A percentile compares a stretch with the other conserved stretches of the same genome.
phyloP scores from a whole-genome alignment of 1,140 invertebrate genomes.

The Samia ricini region DNA sequence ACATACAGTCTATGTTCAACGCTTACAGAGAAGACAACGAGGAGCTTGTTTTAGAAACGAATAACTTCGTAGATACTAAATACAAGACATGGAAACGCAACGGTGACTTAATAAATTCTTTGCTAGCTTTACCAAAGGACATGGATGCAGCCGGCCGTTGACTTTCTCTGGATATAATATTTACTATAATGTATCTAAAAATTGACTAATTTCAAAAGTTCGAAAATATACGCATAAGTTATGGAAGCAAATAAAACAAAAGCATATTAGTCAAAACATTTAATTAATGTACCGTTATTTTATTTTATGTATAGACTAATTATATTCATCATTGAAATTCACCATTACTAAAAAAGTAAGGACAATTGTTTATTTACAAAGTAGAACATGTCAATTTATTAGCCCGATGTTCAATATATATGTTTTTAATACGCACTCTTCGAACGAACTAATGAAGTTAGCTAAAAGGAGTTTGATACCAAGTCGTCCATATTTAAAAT shows the following conservation, averaged over 20 bases:
- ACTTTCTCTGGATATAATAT: conserved; percentile 5
- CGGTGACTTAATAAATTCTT: conserved; percentile 86
- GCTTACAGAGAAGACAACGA: conserved; percentile 27
- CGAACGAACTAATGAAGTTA: neutral
- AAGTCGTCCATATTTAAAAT: no score
- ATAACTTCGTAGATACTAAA: conserved; percentile 43
- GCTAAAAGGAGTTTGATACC: neutral
- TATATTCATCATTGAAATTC: conserved; percentile 16
- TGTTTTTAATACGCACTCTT: no score
- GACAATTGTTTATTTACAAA: conserved; percentile 23
- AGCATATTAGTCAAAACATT: conserved; percentile 41
- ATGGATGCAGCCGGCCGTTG: conserved; percentile 84
- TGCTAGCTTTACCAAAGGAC: conserved; percentile 83
- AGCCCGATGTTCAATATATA: neutral
- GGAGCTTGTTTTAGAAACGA: conserved; percentile 29
- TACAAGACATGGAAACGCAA: conserved; percentile 80
- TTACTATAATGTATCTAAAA: neutral
- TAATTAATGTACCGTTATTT: conserved; percentile 46
- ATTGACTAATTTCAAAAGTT: neutral
- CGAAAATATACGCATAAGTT: neutral
- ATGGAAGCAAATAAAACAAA: conserved; percentile 22
- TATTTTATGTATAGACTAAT: conserved; percentile 16
- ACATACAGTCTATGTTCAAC: conserved; percentile 43
- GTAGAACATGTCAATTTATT: conserved; percentile 5
- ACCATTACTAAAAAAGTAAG: conserved; percentile 17